Percentiles rank a stretch among this genome's conserved stretches.
These are phyloP conservation scores for Drosophila nigritarsus DNA, from an alignment of 2,888 invertebrate genomes.

Conservation along the genomic window DNA sequence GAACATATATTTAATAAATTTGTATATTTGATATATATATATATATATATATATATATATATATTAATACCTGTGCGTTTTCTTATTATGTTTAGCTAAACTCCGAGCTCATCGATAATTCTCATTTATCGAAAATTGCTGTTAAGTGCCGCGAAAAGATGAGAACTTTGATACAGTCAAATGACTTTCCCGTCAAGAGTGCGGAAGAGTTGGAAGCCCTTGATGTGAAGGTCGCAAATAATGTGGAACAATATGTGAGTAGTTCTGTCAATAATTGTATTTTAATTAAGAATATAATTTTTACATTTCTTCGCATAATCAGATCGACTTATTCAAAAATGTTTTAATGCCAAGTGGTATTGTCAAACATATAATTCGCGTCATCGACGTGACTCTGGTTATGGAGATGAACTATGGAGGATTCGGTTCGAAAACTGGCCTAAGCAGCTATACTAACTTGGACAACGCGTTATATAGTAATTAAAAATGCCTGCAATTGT, in stretches of 20 bases:
- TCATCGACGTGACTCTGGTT: slow-evolving; percentile 31
- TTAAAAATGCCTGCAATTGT: neutral
- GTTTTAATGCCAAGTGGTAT: slow-evolving; percentile 38
- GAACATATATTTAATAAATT: neutral
- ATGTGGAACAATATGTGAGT: slow-evolving; percentile 48
- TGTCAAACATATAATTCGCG: slow-evolving; percentile 42
- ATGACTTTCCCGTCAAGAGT: slow-evolving; percentile 41
- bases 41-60: no score
- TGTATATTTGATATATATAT: no score
- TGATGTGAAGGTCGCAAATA: slow-evolving; percentile 41
- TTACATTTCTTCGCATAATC: neutral
- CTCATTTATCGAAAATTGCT: slow-evolving; percentile 1
- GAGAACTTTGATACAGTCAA: slow-evolving; percentile 20
- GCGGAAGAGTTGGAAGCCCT: slow-evolving; percentile 34
- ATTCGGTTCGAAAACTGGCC: slow-evolving; percentile 27
- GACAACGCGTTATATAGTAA: slow-evolving; percentile 9
- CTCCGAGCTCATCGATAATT: neutral
- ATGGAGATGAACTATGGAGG: slow-evolving; percentile 53
- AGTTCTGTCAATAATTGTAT: neutral
- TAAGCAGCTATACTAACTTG: slow-evolving; percentile 32
- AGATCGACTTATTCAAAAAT: slow-evolving; percentile 41
- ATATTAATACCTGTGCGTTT: neutral
- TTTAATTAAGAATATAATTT: neutral
- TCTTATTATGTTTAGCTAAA: neutral
- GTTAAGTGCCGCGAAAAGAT: slow-evolving; percentile 20